Base-by-base conservation (phyloP, 2,888 invertebrate genomes). In the Ochropleura plecta region DNA sequence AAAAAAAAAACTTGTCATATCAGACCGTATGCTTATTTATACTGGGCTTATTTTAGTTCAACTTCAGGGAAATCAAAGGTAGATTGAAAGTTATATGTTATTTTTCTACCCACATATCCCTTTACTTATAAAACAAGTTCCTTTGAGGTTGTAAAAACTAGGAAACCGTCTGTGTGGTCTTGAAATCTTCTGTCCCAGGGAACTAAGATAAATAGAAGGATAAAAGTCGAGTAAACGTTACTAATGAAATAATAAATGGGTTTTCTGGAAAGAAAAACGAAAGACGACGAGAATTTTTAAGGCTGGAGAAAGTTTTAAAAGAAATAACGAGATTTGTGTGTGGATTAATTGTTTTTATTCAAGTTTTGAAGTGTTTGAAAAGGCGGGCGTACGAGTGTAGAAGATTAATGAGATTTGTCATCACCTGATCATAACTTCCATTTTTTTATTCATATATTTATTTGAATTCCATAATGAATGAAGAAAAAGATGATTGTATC, bases 191-290 rank as follows among this genome's bases (percentile, higher is more conserved):
- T 71, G 81, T 79, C 87, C 44, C 70, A 70, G 64, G 77, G 76
- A 89, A 89, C 86, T 86, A 89, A 92, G 91, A 92, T 88, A 90
- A 91, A 92, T 92, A 89, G 88, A 86, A 49, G 77, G 81, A 88
- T 81, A 84, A 89, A 87, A 87, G 84, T 77, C 74, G 75, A 88
- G 88, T 87, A 88, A 91, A 89, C 88, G 87, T 88, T 78, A 86
- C 90, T 90, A 92, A 92, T 92, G 89, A 91, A 91, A 90, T 92
- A 91, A 91, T 89, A 91, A 92, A 92, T 91, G 91, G 89, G 59
- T 83, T 86, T 78, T 77, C 78, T 78, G 78, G 79, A 82, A 88
- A 88, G 78, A 76, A 85, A 82, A 78, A 73, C 73, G 76, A 78
- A 84, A 82, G 82, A 73, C 48, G 78, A 55, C 64, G 42, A 12